Evolutionary conservation across 2,797 vertebrate species (phyloP), one percentile per base, ranked within the genome.

Genomic region (Brotogeris chrysoptera): DNA sequence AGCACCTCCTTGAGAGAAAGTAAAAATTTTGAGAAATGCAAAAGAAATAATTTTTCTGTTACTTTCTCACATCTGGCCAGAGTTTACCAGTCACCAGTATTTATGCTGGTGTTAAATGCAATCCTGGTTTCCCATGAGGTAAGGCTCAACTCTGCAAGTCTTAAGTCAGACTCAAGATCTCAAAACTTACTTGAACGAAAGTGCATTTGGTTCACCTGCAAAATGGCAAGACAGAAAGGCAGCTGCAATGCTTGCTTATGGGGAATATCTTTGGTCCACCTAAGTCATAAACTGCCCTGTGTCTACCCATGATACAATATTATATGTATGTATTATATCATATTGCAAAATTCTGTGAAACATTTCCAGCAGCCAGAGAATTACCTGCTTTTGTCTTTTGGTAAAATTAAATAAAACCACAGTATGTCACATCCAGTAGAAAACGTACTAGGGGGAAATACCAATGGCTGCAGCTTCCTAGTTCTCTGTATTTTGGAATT

Each of bases 371-470:
- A 73, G 24, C 2, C 13, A 93, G 20, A 84, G 61, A 55, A 57
- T 21, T 28, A 32, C 1, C 4, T 16, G 1, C 0, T 43, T 21
- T 68, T 23, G 2, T 61, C n/a, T 64, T 82, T 68, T 46, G 3
- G 6, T 47, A 60, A 2, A 76, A 76, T 82, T 38, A 89, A 73
- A 38, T 14, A 55, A 70, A 74, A 89, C 34, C 1, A 8, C 12
- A 11, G 1, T 14, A 64, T 24, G 18, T 24, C 16, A 61, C 61
- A 82, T 79, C 19, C 60, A 55, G 8, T 41, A 32, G 46, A 88
- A 90, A 13, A 28, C 11, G 2, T 71, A 39, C 16, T 32, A 17
- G 28, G 7, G 19, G 66, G 59, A 88, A 78, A 65, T 13, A 69
- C 16, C 14, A 41, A 11, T 14, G 4, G 3, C 9, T 86, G 21